Evolutionary conservation across 1,140 invertebrate genomes (phyloP).

Genomic region (Dufourea novaeangliae): DNA sequence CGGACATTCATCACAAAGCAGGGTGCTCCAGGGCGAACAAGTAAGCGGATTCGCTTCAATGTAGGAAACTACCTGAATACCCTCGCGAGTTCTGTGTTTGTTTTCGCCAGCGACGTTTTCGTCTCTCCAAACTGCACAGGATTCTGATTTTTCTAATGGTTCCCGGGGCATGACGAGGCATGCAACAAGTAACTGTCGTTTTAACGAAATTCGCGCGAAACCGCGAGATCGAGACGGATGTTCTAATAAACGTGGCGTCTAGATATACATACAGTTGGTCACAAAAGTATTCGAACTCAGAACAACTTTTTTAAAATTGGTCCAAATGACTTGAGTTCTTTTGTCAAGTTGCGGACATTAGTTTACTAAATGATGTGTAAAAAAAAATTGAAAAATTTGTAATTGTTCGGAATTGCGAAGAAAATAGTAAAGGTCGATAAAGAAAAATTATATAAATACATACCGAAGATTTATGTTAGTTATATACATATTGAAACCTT

Average conservation of each 20-base stretch:
- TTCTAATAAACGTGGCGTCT: neutral
- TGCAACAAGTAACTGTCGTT: neutral
- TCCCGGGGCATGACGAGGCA: neutral
- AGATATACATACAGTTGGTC: too few relatives aligned
- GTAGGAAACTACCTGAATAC: slow-evolving; percentile 63
- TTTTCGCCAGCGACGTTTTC: neutral
- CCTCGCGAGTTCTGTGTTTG: slow-evolving; percentile 1
- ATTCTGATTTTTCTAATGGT: slow-evolving; percentile 3
- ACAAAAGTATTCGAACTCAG: too few relatives aligned
- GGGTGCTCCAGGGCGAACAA: slow-evolving; percentile 58
- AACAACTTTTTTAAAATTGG: too few relatives aligned
- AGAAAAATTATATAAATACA: too few relatives aligned
- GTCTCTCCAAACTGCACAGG: slow-evolving; percentile 6
- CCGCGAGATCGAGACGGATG: neutral
- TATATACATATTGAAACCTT: too few relatives aligned
- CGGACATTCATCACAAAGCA: slow-evolving; percentile 61
- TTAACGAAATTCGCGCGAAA: neutral
- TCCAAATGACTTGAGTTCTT: too few relatives aligned
- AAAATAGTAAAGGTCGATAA: too few relatives aligned
- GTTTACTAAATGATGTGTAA: too few relatives aligned
- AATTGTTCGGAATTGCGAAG: too few relatives aligned
- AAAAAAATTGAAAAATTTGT: too few relatives aligned
- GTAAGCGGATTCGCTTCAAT: slow-evolving; percentile 55
- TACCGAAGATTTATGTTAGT: too few relatives aligned
- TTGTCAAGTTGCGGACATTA: too few relatives aligned